Evolutionary conservation across 2,888 invertebrate species (phyloP).

Genomic region (Drosophila melanocephala): DNA sequence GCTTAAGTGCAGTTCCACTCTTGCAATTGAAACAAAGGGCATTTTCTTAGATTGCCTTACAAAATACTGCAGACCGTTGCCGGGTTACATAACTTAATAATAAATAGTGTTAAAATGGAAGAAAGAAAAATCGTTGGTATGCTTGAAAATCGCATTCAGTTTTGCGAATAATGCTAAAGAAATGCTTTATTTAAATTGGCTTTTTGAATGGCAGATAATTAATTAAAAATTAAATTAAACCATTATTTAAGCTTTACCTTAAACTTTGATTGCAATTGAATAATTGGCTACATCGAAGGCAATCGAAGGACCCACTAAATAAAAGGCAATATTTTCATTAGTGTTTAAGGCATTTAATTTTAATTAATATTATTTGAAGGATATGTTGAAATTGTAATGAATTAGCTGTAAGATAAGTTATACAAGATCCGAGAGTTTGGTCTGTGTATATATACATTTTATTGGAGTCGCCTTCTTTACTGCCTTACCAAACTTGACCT

Average conservation of each 20-base stretch:
- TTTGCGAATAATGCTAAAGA: not conserved
- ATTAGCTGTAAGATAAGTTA: not conserved
- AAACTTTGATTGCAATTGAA: no score
- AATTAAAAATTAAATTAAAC: not conserved
- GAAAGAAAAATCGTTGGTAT: not conserved
- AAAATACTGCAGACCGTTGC: not conserved
- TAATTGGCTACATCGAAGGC: not conserved
- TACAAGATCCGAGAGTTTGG: not conserved
- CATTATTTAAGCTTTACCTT: not conserved
- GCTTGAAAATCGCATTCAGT: not conserved
- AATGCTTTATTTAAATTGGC: not conserved
- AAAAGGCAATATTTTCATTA: no score
- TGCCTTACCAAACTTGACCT: not conserved
- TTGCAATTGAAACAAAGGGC: not conserved
- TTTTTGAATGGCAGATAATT: not conserved
- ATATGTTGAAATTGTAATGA: not conserved
- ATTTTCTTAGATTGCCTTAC: not conserved
- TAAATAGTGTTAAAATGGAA: not conserved
- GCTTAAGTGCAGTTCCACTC: constrained; percentile 48
- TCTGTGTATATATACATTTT: not conserved
- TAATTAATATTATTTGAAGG: not conserved
- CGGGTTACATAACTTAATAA: not conserved
- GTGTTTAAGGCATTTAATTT: no score
- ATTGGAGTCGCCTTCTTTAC: not conserved
- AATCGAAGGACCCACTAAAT: not conserved